A percentile compares a stretch with the other conserved stretches of the same genome.
These are phyloP conservation scores for Bembecia ichneumoniformis DNA, from an alignment of 2,888 invertebrate species.

Conservation along the genomic window DNA sequence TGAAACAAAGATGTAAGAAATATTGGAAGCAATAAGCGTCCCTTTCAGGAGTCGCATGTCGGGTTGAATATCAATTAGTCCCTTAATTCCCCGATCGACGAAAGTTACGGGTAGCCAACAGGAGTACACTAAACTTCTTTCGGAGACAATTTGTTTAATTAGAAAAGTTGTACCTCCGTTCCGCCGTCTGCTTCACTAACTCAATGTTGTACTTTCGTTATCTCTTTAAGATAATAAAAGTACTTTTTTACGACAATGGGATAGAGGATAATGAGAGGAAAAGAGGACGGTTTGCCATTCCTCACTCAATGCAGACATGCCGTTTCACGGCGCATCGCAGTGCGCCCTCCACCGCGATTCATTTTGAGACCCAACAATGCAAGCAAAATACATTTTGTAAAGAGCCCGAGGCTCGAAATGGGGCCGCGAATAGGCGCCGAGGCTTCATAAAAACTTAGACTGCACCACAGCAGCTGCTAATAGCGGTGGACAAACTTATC, in stretches of 20 bases:
- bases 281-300: too few relatives aligned
- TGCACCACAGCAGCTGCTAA: not conserved
- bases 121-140: not conserved
- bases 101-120: not conserved
- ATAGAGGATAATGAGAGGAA: too few relatives aligned
- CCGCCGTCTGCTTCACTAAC: not conserved
- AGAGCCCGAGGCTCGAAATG: slow-evolving; percentile 1
- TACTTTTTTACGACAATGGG: too few relatives aligned
- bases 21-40: too few relatives aligned
- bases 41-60: not conserved
- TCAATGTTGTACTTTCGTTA: too few relatives aligned
- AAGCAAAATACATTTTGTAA: not conserved
- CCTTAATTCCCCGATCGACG: not conserved
- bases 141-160: not conserved
- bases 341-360: not conserved
- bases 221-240: too few relatives aligned
- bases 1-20: too few relatives aligned
- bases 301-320: too few relatives aligned
- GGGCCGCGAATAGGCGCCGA: slow-evolving; percentile 13
- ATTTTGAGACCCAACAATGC: not conserved
- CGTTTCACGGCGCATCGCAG: too few relatives aligned
- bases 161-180: not conserved
- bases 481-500: too few relatives aligned
- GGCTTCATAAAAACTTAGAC: slow-evolving; percentile 18
- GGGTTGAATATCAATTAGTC: not conserved